Evolutionary conservation across 2,113 vertebrate species (phyloP), one percentile per base, ranked within the genome.

Genomic region (Zosterops lateralis): DNA sequence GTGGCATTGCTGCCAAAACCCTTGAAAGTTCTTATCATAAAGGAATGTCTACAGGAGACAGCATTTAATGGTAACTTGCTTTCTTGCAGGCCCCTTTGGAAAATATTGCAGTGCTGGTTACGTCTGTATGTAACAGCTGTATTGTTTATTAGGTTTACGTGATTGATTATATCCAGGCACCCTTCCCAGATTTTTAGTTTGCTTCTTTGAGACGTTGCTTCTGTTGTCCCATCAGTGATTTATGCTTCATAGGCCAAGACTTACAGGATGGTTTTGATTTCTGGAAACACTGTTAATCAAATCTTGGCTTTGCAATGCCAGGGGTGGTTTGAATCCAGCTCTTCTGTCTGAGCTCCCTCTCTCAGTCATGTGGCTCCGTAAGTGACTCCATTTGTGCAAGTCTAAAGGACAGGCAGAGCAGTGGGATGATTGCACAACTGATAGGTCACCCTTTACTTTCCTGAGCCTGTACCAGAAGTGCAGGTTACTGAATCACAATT

Each of bases 161-260:
- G 94, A 92, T 89, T 90, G 92, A 96, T 93, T 91, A 58, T 87
- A 79, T 82, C 84, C 62, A 93, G 94, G 93, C 89, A 64, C 9
- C 5, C 56, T 91, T 97, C 81, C 95, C 89, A 80, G 84, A 70
- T 79, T 91, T 89, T 66, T 92, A 73, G 58, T 50, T 93, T 73
- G 17, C 67, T 73, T 85, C 75, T 87, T 65, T 85, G 89, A 95
- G 84, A 60, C 12, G 0, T 61, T 90, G 89, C 90, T 95, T 93
- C 91, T 92, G 92, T 95, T 89, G 87, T 95, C 87, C 72, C 84
- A 34, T 71, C 67, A 64, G 68, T 1, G 0, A 71, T 90, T 95
- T 90, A 74, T 90, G 68, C 45, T 94, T 64, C 44, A 17, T 51
- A 87, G 65, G 50, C 77, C 77, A 92, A 89, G 74, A 82, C 54